Conservation (phyloP, 2,113 vertebrate species). For the Hucho hucho region DNA sequence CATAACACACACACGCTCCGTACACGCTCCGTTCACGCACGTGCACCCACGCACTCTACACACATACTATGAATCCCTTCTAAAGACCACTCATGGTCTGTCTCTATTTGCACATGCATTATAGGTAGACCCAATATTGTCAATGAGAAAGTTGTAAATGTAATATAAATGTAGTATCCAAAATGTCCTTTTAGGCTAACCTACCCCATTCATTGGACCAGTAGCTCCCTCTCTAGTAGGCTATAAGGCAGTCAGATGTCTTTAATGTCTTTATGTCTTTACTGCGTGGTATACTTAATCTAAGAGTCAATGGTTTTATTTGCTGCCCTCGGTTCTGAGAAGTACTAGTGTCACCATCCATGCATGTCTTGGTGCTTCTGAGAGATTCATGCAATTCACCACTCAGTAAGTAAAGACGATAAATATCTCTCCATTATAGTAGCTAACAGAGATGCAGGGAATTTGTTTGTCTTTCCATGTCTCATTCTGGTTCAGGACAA, state of each 20-base stretch:
- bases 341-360: conserved; percentile 14
- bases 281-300: background rate
- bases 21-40: too few species aligned
- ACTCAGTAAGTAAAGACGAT: conserved; percentile 43
- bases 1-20: background rate
- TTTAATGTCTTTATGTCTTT: conserved; percentile 20
- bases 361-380: conserved; percentile 15
- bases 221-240: background rate
- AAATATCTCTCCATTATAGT: conserved; percentile 59
- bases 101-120: background rate
- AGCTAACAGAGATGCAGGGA: conserved; percentile 18
- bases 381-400: background rate
- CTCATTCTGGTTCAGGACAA: conserved; percentile 1
- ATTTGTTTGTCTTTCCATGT: conserved; percentile 21
- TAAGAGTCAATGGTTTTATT: conserved; percentile 16
- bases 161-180: background rate
- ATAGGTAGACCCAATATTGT: background rate
- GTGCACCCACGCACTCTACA: background rate
- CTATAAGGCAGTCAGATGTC: background rate
- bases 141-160: background rate
- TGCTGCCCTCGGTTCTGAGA: conserved; percentile 23
- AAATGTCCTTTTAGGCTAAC: background rate
- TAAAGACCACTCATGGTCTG: too few species aligned
- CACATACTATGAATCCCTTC: too few species aligned
- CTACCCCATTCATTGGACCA: background rate